Evolutionary conservation across 2,888 invertebrate species (phyloP).

Genomic region (Isotomurus palustris): DNA sequence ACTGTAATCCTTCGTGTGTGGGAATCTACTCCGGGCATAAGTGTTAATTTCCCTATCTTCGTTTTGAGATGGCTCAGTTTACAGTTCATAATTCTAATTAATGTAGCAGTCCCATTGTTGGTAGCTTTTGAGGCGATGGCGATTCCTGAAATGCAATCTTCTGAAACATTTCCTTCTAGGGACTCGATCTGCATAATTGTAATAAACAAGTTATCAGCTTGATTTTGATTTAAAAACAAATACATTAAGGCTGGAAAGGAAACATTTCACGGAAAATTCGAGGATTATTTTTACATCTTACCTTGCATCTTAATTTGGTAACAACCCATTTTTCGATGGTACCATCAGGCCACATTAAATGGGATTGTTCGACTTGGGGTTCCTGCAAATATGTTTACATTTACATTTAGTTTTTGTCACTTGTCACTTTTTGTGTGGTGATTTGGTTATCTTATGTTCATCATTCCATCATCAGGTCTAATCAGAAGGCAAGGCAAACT

Average conservation of each 20-base stretch:
- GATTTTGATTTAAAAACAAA: not conserved
- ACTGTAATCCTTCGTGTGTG: slow-evolving; percentile 61
- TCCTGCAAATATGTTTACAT: no score
- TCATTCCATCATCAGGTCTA: no score
- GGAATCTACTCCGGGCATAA: slow-evolving; percentile 62
- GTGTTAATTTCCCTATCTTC: slow-evolving; percentile 55
- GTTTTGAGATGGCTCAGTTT: slow-evolving; percentile 20
- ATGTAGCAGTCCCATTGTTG: slow-evolving; percentile 54
- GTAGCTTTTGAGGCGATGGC: slow-evolving; percentile 57
- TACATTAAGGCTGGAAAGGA: not conserved
- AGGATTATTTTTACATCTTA: slow-evolving; percentile 3
- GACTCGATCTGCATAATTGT: slow-evolving; percentile 34
- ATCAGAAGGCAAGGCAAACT: no score
- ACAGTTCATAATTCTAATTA: slow-evolving; percentile 43
- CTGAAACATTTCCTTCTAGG: slow-evolving; percentile 26
- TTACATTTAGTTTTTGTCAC: no score
- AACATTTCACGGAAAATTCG: not conserved
- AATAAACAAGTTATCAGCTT: not conserved
- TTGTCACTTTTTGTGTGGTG: no score
- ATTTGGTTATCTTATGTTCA: no score
- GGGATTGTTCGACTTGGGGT: slow-evolving; percentile 54
- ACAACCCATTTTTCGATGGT: slow-evolving; percentile 45
- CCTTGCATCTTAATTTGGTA: slow-evolving; percentile 40
- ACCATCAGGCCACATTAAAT: slow-evolving; percentile 46
- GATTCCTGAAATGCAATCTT: slow-evolving; percentile 49